These are phyloP conservation scores for Collichthys lucidus DNA, from an alignment of 2,113 vertebrate species.

Conservation along the genomic window DNA sequence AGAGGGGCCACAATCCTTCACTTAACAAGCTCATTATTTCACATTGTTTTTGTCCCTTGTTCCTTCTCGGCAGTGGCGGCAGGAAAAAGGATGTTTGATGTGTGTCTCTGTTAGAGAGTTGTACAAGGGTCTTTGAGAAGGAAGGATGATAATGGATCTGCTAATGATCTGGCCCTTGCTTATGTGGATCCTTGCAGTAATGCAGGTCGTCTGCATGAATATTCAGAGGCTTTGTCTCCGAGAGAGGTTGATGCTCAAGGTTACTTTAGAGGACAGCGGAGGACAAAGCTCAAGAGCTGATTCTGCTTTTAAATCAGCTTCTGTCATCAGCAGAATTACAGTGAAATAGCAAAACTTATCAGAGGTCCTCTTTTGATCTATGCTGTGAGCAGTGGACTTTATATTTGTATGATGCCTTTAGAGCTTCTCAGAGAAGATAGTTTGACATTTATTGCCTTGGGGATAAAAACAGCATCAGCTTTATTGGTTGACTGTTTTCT, in stretches of 20 bases:
- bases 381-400: background rate
- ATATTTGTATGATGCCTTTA: conserved; percentile 2
- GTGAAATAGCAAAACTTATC: conserved; percentile 4
- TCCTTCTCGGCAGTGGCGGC: conserved; percentile 58
- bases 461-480: conserved; percentile 19
- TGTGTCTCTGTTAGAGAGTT: conserved; percentile 58
- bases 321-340: conserved; percentile 35
- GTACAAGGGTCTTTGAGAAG: conserved; percentile 62
- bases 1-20: conserved; percentile 61
- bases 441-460: conserved; percentile 28
- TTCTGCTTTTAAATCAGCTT: conserved; percentile 38
- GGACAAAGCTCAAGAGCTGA: conserved; percentile 39
- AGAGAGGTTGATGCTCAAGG: conserved; percentile 56
- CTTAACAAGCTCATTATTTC: conserved; percentile 83
- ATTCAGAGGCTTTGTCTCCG: conserved; percentile 63
- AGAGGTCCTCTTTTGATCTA: conserved; percentile 14
- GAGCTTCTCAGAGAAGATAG: conserved; percentile 15
- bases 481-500: conserved; percentile 35
- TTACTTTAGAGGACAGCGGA: conserved; percentile 58
- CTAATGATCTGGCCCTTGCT: conserved; percentile 76
- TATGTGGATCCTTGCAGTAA: conserved; percentile 63
- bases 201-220: conserved; percentile 68
- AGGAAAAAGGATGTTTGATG: conserved; percentile 69
- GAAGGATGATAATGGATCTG: conserved; percentile 62
- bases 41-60: conserved; percentile 72